Conservation (phyloP, 2,888 invertebrate genomes). For the Ennomos erosarius region DNA sequence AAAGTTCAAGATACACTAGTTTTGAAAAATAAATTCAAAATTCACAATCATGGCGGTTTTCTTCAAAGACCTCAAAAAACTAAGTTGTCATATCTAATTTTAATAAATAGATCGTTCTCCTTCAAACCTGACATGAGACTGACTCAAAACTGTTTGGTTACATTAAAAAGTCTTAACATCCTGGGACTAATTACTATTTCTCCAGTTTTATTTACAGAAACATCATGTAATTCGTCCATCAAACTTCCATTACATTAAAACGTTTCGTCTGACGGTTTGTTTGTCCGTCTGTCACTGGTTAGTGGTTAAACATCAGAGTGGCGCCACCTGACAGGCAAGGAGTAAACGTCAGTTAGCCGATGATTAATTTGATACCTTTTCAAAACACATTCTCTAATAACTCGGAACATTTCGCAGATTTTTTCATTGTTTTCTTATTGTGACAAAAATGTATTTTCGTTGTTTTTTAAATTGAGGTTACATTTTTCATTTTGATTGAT, state of each 20-base stretch:
- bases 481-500: conserved; percentile 16
- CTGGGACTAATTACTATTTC: conserved; percentile 22
- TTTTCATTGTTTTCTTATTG: background rate
- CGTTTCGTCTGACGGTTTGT: conserved; percentile 52
- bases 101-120: no score
- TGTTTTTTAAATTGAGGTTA: conserved; percentile 6
- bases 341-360: conserved; percentile 9
- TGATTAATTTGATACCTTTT: conserved; percentile 6
- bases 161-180: conserved; percentile 24
- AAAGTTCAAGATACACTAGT: no score
- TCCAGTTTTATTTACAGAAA: conserved; percentile 26
- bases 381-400: background rate
- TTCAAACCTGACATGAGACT: no score
- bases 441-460: background rate
- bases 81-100: no score
- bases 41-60: no score
- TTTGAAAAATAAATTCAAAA: no score
- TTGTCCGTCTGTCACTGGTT: conserved; percentile 49
- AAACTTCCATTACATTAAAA: conserved; percentile 56
- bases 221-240: conserved; percentile 40
- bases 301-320: conserved; percentile 37
- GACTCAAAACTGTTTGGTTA: conserved; percentile 18
- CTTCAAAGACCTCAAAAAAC: no score
- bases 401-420: background rate
- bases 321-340: conserved; percentile 48